Conservation (phyloP, 2,888 invertebrate genomes). For the Stramonita haemastoma region DNA sequence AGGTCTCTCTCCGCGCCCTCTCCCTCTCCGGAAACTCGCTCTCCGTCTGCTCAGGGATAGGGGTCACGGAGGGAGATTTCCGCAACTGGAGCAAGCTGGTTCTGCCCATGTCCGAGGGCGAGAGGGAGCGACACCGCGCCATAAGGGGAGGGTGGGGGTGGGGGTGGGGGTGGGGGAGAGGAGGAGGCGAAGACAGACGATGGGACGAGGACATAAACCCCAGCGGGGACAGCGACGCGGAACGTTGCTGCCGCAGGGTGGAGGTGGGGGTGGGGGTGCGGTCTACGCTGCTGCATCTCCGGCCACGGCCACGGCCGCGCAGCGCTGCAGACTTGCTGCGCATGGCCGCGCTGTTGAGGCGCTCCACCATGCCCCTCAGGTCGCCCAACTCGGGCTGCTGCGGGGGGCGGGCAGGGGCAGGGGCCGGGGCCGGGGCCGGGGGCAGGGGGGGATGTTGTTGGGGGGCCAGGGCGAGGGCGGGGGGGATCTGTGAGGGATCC, state of each 20-base stretch:
- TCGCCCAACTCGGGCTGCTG: conserved; percentile 53
- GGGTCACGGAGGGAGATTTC: conserved; percentile 12
- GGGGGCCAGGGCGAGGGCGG: conserved; percentile 37
- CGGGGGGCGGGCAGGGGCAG: not conserved
- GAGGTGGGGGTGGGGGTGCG: no score
- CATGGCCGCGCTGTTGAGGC: conserved; percentile 70
- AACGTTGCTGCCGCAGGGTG: not conserved
- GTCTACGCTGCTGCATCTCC: not conserved
- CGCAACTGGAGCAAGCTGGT: not conserved
- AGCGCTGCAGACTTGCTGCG: conserved; percentile 31
- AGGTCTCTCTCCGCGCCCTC: not conserved
- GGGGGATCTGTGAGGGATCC: conserved; percentile 56
- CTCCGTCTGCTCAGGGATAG: conserved; percentile 36
- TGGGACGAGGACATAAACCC: not conserved
- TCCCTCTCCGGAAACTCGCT: not conserved
- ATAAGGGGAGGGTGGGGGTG: not conserved
- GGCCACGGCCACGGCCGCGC: conserved; percentile 23
- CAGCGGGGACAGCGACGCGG: conserved; percentile 11
- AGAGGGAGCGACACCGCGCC: not conserved
- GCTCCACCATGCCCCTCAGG: conserved; percentile 66
- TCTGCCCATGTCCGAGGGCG: not conserved
- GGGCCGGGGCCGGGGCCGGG: not conserved
- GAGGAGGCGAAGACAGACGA: not conserved
- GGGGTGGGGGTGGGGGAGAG: not conserved
- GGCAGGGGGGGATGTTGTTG: not conserved